A percentile compares a stretch with the other conserved stretches of the same genome.
phyloP scores from a whole-genome alignment of 2,888 invertebrate species.

The Panopea generosa region DNA sequence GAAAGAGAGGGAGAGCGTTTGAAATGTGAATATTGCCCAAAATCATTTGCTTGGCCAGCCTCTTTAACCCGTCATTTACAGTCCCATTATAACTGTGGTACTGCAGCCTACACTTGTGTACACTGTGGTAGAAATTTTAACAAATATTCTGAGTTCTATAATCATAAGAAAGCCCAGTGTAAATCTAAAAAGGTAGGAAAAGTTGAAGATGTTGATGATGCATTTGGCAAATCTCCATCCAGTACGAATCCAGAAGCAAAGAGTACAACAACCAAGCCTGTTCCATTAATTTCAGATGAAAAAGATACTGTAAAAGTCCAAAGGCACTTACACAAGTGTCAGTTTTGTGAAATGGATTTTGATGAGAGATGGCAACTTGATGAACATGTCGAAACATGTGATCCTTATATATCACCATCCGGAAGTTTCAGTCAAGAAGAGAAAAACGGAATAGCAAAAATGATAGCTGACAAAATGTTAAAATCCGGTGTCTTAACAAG shows the following conservation, averaged over 20 bases:
- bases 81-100: too few species aligned
- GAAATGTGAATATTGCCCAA: neutral
- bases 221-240: too few species aligned
- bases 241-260: neutral
- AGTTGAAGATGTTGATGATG: neutral
- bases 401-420: conserved; percentile 10
- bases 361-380: conserved; percentile 15
- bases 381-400: conserved; percentile 35
- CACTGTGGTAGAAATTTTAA: conserved; percentile 2
- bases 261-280: neutral
- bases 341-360: conserved; percentile 42
- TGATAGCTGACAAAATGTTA: conserved; percentile 5
- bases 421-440: neutral
- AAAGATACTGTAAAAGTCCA: too few species aligned
- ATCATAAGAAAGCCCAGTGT: conserved; percentile 17
- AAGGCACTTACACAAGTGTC: conserved; percentile 46
- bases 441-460: conserved; percentile 5
- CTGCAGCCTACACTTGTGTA: neutral
- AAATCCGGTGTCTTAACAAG: neutral
- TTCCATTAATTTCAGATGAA: too few species aligned
- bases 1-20: neutral
- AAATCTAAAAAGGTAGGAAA: neutral
- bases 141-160: conserved; percentile 9
- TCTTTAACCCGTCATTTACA: too few species aligned
- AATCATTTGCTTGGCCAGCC: neutral